Evolutionary conservation across 2,888 invertebrate species (phyloP), one percentile per base, ranked within the genome.

Genomic region (Torymus tubicola): DNA sequence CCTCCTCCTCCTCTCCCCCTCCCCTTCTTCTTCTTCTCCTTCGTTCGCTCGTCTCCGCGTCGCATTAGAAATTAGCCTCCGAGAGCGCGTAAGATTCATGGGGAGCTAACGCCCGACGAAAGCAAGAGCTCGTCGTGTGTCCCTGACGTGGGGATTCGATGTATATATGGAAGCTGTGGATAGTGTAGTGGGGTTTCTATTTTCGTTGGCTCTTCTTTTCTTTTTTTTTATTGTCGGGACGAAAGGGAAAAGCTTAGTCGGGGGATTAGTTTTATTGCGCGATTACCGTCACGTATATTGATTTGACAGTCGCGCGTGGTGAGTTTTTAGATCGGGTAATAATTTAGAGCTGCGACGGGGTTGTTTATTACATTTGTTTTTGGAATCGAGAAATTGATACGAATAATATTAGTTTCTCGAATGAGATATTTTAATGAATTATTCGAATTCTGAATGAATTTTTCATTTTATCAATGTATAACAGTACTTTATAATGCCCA

Each of bases 31-130:
- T 21, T 13, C 42, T 74, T 67, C 73, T 78, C 42, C 42, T 42
- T 42, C 42, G 42, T 8, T 42, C 42, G 42, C 8, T 42, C 42
- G 8, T 42, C 42, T 42, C 57, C 18, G 8, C 55, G 60, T 71
- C 71, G 80, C 75, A 75, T 80, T 71, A 55, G 80, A 75, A 75
- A 80, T 80, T 80, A 80, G 80, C 71, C 18, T 60, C 71, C 8
- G 50, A 11, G 67, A 80, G 42, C 5, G 42, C 42, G 42, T 8
- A 42, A 42, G 80, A 75, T 75, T 80, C 80, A 75, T 80, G 80
- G 75, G 75, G 55, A 52, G 60, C 60, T 64, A 50, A 42, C n/a
- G 18, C 52, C 64, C 63, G 57, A 64, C 71, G 64, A 71, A 58
- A 63, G n/a, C 21, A 16, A 42, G 42, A 42, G 42, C 42, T 42